These are phyloP conservation scores for Hemichromis elongatus DNA, from an alignment of 2,113 vertebrate species.

Conservation along the genomic window DNA sequence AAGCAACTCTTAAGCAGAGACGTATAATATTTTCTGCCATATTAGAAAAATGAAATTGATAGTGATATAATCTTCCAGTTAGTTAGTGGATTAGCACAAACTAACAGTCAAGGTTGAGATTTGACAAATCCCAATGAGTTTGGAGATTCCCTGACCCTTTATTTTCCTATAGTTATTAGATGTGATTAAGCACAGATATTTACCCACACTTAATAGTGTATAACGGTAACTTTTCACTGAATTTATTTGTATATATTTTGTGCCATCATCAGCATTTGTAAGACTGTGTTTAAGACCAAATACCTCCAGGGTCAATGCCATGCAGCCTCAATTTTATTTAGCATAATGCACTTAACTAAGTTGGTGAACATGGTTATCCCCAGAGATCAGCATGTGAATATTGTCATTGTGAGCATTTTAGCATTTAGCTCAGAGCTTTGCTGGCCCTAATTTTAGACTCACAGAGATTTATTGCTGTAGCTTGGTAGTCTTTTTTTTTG, in stretches of 20 bases:
- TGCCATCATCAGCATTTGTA: background rate
- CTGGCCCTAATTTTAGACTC: background rate
- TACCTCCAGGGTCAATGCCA: background rate
- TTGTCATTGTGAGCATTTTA: background rate
- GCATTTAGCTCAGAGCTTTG: background rate
- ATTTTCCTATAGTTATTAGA: background rate
- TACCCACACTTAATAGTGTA: background rate
- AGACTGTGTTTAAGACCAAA: background rate
- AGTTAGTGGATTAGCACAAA: background rate
- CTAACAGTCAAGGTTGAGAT: background rate
- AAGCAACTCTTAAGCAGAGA: background rate
- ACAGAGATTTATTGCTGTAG: background rate
- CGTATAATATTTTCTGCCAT: background rate
- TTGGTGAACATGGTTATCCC: background rate
- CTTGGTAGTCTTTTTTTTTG: background rate
- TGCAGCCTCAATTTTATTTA: background rate
- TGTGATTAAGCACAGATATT: background rate
- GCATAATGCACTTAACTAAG: background rate
- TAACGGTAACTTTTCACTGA: background rate
- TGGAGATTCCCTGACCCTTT: background rate
- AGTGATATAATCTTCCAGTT: background rate
- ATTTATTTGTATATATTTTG: background rate
- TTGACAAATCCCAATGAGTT: background rate
- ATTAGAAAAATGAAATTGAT: background rate
- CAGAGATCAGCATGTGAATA: background rate